Base-by-base conservation (phyloP, 2,113 vertebrate genomes). In the Peromyscus polionotus region DNA sequence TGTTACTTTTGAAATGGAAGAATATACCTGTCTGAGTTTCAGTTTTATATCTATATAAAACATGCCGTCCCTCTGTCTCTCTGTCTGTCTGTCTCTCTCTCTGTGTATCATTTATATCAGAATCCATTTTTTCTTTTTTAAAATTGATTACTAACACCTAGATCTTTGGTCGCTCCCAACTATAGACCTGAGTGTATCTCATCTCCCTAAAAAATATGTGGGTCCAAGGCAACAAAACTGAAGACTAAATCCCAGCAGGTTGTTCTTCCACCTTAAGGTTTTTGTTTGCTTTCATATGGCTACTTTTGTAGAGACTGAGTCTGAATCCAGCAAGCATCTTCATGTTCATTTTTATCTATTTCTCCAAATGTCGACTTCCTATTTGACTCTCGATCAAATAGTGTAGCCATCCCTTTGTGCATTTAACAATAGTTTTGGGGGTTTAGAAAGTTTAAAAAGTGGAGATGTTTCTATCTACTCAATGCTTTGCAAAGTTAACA, bases 71-170 rank as follows among this genome's bases (percentile, higher is more conserved):
- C 14, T 79, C 45, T 51, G 13, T 51, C 48, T n/a, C 6, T 39
- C 68, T 70, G 28, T 73, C 9, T 73, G 22, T 76, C 39, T 45
- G 11, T 45, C 24, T 45, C 7, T 33, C 28, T 33, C 7, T 51
- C 9, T 45, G 4, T 76, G 7, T 57, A 31, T 73, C n/a, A 79
- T 72, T 90, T 54, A 1, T 70, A 88, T 22, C 17, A 89, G 19
- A 83, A 68, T 57, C 48, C 48, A 8, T 54, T 80, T 94, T 89
- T 80, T 22, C 33, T 45, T 84, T 81, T 72, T 81, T 72, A 2
- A 83, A 45, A 76, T 87, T 54, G 51, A 12, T 14, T 87, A 14
- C 61, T 95, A 91, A 96, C 61, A 84, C 22, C 9, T 57, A 93
- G 86, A 42, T 77, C 72, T 9, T 67, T 88, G 33, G 85, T 93